Evolutionary conservation across 2,888 invertebrate species (phyloP), one percentile per base, ranked within the genome.

Genomic region (Hyppa rectilinea): DNA sequence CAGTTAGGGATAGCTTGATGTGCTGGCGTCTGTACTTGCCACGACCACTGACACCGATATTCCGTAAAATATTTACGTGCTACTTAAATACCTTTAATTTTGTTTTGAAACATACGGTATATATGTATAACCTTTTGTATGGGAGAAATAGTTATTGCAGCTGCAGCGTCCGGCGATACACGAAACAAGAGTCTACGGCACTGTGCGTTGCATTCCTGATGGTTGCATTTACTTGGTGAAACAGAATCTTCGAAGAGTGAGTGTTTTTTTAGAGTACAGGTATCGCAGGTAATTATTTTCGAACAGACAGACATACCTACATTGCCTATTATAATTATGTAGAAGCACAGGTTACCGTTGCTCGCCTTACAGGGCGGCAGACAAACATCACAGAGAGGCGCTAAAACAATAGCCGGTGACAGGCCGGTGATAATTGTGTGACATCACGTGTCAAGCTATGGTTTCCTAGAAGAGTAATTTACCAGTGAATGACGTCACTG

Each of bases 341-440:
- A 47, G 14, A 23, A n/a, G 61, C 17, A 31, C 6, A 45, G 10
- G 49, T 64, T 64, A 84, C 82, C 74, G 83, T 84, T 84, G 80
- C 45, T 63, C 56, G 17, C 80, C 77, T 56, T 80, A 55, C 55
- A 75, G 65, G 75, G 84, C 47, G 56, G 43, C 36, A 23, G 14
- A 20, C 65, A 81, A 85, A 84, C 62, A 80, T 84, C 53, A 45
- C 78, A 47, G 23, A 12, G 34, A 70, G 61, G 53, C 61, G 82
- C 80, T 84, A 85, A 85, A 85, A 85, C 84, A 85, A 85, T 67
- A 45, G 78, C 17, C 31, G 29, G 73, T 70, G 78, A 75, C 85
- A 75, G 31, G 7, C 4, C 2, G 0, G 74, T 75, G 84, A 70
- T 85, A 85, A 84, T 84, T 79, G 71, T 20, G 34, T 59, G 47